Conservation (phyloP, 1,140 invertebrate genomes). For the Drosophila gunungcola region DNA sequence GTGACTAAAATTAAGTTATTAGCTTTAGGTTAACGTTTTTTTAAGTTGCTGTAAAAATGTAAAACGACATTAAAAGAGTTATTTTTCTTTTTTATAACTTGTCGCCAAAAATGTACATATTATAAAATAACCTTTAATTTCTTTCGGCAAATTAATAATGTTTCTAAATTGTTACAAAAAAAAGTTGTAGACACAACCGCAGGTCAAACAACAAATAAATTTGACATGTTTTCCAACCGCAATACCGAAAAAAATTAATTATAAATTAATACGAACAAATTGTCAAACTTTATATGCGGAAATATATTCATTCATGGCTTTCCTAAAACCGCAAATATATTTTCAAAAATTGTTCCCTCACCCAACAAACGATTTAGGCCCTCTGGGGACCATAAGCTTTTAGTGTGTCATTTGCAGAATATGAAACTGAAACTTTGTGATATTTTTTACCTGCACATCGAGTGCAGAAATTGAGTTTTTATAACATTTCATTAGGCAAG, state of each 20-base stretch:
- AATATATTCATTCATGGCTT: conserved; percentile 24
- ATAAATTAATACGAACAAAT: conserved; percentile 36
- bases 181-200: conserved; percentile 10
- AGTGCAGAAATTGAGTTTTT: conserved; percentile 39
- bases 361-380: not conserved
- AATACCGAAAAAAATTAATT: conserved; percentile 12
- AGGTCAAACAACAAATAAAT: conserved; percentile 17
- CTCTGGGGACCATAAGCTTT: conserved; percentile 35
- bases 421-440: conserved; percentile 21
- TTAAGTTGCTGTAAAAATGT: not conserved
- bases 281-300: conserved; percentile 16
- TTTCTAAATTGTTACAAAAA: conserved; percentile 9
- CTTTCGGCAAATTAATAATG: not conserved
- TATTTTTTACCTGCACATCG: conserved; percentile 45
- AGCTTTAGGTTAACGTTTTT: no score
- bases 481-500: conserved; percentile 17
- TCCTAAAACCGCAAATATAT: conserved; percentile 34
- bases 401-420: conserved; percentile 26
- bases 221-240: conserved; percentile 23
- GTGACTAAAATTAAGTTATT: no score
- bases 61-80: not conserved
- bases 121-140: not conserved
- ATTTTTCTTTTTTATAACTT: no score
- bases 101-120: not conserved
- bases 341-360: conserved; percentile 21